Conservation (phyloP, 23 tunicate species). For the Styela plicata region DNA sequence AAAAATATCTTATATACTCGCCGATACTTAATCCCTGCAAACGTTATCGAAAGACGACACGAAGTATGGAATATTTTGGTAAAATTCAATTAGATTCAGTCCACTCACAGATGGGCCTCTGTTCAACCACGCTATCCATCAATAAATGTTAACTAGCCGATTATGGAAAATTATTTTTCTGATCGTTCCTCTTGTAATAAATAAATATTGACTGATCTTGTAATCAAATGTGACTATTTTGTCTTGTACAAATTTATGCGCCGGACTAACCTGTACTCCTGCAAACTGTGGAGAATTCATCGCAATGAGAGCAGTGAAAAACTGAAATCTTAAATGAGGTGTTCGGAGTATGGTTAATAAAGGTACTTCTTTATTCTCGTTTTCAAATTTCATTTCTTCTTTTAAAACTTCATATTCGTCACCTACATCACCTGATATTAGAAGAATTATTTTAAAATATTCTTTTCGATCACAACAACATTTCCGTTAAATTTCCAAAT, state of each 20-base stretch:
- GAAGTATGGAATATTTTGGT: no score
- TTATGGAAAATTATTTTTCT: not conserved
- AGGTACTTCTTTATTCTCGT: not conserved
- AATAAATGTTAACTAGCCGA: not conserved
- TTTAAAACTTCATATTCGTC: not conserved
- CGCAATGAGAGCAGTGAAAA: not conserved
- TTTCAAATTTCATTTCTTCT: not conserved
- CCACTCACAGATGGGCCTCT: no score
- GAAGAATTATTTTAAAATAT: no score
- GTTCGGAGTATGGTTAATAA: not conserved
- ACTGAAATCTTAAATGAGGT: not conserved
- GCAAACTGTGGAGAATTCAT: conserved; percentile 3
- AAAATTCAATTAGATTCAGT: no score
- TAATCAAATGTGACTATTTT: no score
- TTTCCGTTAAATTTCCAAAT: no score
- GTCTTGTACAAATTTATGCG: no score
- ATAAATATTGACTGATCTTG: no score
- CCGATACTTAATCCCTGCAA: no score
- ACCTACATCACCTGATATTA: not conserved
- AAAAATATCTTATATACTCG: no score
- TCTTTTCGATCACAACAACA: no score
- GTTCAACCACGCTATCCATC: not conserved
- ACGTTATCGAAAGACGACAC: no score
- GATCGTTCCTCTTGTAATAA: not conserved
- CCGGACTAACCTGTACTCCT: conserved; percentile 17